phyloP scores from a whole-genome alignment of 1,140 invertebrate genomes.

The Drosophila pruinosa region DNA sequence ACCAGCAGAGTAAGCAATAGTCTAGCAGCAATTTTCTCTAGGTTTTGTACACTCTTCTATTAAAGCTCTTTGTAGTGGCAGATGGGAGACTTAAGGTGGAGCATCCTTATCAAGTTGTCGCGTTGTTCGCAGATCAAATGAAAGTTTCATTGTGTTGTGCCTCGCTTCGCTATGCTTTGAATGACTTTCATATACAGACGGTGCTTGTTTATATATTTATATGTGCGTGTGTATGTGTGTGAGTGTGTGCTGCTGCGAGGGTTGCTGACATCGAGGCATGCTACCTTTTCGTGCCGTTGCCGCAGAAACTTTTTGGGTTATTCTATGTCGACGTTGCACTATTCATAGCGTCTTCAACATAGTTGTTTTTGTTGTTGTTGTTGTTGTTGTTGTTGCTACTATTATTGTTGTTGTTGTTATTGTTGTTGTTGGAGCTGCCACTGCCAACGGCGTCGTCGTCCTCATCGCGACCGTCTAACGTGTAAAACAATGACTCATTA shows the following conservation, averaged over 20 bases:
- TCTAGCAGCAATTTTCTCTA: slow-evolving; percentile 8
- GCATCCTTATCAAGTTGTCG: slow-evolving; percentile 64
- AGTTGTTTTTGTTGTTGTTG: slow-evolving; percentile 4
- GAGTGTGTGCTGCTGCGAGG: slow-evolving; percentile 1
- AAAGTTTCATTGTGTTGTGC: slow-evolving; percentile 78
- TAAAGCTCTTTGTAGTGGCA: slow-evolving; percentile 10
- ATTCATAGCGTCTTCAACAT: slow-evolving; percentile 30
- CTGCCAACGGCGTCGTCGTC: slow-evolving; percentile 33
- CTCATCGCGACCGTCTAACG: slow-evolving; percentile 60
- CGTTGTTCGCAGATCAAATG: slow-evolving; percentile 74
- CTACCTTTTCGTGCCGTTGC: slow-evolving; percentile 68
- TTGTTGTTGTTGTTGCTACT: not conserved
- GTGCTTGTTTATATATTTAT: slow-evolving; percentile 1
- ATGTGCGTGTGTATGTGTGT: slow-evolving; percentile 4
- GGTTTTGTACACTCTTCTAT: not conserved
- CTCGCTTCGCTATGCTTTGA: slow-evolving; percentile 30
- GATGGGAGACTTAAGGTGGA: slow-evolving; percentile 8
- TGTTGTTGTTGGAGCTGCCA: not conserved
- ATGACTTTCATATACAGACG: slow-evolving; percentile 24
- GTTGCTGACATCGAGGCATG: slow-evolving; percentile 37
- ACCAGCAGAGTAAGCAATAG: not conserved
- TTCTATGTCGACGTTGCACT: slow-evolving; percentile 46
- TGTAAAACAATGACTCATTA: slow-evolving; percentile 83
- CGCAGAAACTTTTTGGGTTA: slow-evolving; percentile 53
- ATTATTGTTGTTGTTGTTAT: slow-evolving; percentile 26